Percentiles rank a stretch among this genome's conserved stretches.
Conservation (phyloP, 2,113 vertebrate species). For the Xenopus laevis region DNA sequence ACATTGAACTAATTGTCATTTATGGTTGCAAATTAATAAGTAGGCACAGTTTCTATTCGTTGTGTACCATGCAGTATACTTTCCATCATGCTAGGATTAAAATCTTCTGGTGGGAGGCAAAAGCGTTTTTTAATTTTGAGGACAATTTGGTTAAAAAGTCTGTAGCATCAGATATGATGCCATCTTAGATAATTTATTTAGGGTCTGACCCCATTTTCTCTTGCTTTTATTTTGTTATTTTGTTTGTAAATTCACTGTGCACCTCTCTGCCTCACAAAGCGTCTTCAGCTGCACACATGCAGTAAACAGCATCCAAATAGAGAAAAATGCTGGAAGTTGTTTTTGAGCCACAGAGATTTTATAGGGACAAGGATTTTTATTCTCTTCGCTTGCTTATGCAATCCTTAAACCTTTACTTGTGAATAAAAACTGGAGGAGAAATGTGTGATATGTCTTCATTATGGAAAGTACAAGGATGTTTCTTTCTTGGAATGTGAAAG, state of each 20-base stretch:
- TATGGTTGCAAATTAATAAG: too few relatives aligned
- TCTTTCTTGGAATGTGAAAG: too few relatives aligned
- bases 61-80: too few relatives aligned
- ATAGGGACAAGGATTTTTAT: neutral
- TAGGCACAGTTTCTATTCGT: too few relatives aligned
- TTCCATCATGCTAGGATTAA: too few relatives aligned
- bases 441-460: too few relatives aligned
- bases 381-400: neutral
- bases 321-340: neutral
- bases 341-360: conserved; percentile 14
- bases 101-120: too few relatives aligned
- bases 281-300: conserved; percentile 10
- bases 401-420: too few relatives aligned
- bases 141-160: neutral
- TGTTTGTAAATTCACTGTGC: conserved; percentile 35
- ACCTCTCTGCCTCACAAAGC: conserved; percentile 28
- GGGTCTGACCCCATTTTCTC: conserved; percentile 21
- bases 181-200: neutral
- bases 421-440: too few relatives aligned
- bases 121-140: neutral
- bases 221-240: conserved; percentile 37
- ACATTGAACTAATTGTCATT: too few relatives aligned
- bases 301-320: conserved; percentile 24
- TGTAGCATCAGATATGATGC: neutral
- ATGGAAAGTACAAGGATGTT: too few relatives aligned